Percentiles rank a stretch among this genome's conserved stretches.
Conservation (phyloP, 2,797 vertebrate species). For the Pristis pectinata region DNA sequence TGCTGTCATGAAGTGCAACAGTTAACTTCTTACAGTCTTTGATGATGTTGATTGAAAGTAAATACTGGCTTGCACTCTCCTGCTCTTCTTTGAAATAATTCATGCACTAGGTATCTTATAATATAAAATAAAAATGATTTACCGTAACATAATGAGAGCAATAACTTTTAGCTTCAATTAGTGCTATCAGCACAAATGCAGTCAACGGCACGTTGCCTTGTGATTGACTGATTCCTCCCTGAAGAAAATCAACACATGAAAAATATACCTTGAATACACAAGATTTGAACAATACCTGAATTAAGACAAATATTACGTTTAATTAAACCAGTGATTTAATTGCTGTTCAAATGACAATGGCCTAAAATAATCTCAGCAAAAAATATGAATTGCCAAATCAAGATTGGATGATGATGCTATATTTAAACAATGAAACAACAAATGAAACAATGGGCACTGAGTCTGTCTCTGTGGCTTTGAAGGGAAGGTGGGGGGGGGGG, state of each 20-base stretch:
- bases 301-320: background rate
- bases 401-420: background rate
- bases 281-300: no score
- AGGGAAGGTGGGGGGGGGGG: no score
- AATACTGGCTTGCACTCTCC: no score
- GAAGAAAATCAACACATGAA: slow-evolving; percentile 23
- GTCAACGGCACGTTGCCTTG: slow-evolving; percentile 71
- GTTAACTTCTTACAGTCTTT: no score
- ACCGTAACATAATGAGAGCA: slow-evolving; percentile 62
- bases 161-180: slow-evolving; percentile 59
- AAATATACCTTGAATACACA: no score
- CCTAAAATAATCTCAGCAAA: background rate
- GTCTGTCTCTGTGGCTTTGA: no score
- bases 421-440: background rate
- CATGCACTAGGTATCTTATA: background rate
- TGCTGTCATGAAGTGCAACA: no score
- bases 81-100: background rate
- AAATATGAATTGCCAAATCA: background rate
- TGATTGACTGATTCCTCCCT: slow-evolving; percentile 49
- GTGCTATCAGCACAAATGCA: slow-evolving; percentile 68
- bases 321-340: background rate
- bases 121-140: slow-evolving; percentile 46
- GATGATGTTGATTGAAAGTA: no score
- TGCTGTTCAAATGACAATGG: background rate
- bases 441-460: no score